phyloP scores from a whole-genome alignment of 2,888 invertebrate genomes.

The Synergus laeviventris region DNA sequence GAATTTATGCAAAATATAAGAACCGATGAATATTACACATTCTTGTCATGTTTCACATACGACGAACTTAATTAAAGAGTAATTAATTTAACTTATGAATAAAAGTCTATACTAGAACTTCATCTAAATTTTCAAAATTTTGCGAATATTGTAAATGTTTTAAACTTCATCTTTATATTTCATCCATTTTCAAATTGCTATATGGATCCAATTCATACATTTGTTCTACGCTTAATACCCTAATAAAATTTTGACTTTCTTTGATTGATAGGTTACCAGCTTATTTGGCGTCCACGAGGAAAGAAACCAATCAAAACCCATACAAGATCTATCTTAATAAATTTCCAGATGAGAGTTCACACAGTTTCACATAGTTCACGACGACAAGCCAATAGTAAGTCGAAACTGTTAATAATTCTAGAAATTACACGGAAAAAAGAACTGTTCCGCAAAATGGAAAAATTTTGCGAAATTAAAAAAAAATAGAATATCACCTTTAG shows the following conservation, averaged over 20 bases:
- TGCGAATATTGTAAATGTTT: not conserved
- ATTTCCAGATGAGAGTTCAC: not conserved
- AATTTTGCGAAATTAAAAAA: too few species aligned
- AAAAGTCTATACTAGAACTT: too few species aligned
- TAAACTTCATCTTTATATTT: too few species aligned
- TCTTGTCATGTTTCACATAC: not conserved
- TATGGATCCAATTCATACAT: not conserved
- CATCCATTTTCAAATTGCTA: not conserved
- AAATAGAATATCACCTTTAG: too few species aligned
- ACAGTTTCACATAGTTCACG: not conserved
- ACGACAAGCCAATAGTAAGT: slow-evolving; percentile 32
- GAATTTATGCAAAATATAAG: not conserved
- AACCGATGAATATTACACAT: not conserved
- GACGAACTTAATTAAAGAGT: not conserved
- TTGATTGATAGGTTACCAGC: not conserved
- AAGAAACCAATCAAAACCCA: slow-evolving; percentile 6
- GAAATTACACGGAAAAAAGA: too few species aligned
- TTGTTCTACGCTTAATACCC: not conserved
- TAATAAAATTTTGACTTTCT: not conserved
- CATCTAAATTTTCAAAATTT: too few species aligned
- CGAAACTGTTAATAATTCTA: slow-evolving; percentile 51
- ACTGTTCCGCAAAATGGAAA: too few species aligned
- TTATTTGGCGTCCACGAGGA: not conserved
- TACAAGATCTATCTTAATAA: not conserved
- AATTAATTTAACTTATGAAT: too few species aligned